A percentile compares a stretch with the other conserved stretches of the same genome.
phyloP scores from a whole-genome alignment of 2,888 invertebrate genomes.

The Platycnemis pennipes region DNA sequence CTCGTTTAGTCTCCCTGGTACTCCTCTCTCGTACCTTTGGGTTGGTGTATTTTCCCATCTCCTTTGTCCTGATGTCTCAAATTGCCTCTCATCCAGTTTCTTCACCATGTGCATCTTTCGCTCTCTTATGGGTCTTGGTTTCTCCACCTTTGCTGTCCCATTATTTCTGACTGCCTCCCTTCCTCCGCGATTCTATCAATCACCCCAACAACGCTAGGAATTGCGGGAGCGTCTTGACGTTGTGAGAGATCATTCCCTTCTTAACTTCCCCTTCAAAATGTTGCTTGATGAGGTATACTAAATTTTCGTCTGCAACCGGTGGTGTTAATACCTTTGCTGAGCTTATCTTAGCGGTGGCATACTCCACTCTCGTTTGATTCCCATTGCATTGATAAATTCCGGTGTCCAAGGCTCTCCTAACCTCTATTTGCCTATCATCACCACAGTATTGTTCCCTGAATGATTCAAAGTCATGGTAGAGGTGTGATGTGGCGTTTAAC shows the following conservation, averaged over 20 bases:
- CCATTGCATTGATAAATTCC: background rate
- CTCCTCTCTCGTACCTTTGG: background rate
- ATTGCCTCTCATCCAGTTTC: background rate
- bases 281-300: background rate
- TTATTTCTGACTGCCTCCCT: background rate
- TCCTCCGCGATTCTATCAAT: background rate
- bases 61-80: background rate
- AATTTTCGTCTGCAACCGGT: background rate
- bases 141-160: background rate
- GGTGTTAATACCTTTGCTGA: background rate
- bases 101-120: background rate
- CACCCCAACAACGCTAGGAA: background rate
- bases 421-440: background rate
- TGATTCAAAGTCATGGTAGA: background rate
- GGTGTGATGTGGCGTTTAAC: background rate
- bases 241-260: background rate
- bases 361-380: background rate
- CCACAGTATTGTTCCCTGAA: background rate
- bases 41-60: no score
- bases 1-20: background rate
- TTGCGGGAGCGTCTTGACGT: background rate
- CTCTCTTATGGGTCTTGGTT: background rate
- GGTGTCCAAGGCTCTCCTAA: background rate
- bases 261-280: background rate
- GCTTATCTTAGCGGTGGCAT: no score